Percentiles rank a stretch among this genome's conserved stretches.
phyloP scores from a whole-genome alignment of 2,113 vertebrate species.

The Peromyscus maniculatus region DNA sequence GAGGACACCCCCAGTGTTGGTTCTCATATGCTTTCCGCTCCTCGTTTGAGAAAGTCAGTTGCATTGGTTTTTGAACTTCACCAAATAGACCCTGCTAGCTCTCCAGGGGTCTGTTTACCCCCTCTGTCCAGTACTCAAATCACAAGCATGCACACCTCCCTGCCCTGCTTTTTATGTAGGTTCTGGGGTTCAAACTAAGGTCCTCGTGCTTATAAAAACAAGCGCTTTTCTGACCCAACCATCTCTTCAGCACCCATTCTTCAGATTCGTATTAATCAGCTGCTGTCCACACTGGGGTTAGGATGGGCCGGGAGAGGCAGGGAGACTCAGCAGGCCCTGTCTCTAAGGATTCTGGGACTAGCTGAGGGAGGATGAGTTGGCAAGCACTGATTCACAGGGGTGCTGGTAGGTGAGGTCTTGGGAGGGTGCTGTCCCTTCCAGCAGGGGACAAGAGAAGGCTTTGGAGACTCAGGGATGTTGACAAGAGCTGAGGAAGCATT shows the following conservation, averaged over 20 bases:
- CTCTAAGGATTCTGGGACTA: not conserved
- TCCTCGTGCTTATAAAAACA: not conserved
- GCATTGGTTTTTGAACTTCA: not conserved
- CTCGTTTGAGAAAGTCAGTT: not conserved
- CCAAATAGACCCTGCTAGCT: not conserved
- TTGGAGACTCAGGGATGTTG: not conserved
- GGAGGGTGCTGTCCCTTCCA: not conserved
- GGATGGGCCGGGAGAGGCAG: no score
- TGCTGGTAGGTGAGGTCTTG: not conserved
- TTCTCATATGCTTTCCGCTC: no score
- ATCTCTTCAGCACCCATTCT: no score
- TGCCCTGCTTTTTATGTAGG: not conserved
- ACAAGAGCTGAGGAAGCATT: not conserved
- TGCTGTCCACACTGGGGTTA: not conserved
- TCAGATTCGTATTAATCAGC: not conserved
- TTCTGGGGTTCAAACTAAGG: not conserved
- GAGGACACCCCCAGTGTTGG: not conserved
- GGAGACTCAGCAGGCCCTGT: not conserved
- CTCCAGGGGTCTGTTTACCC: not conserved
- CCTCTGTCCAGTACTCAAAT: not conserved
- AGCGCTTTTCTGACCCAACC: not conserved
- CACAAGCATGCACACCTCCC: not conserved
- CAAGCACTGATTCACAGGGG: rapidly evolving
- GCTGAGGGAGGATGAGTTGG: not conserved
- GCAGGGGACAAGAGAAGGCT: no score